phyloP scores from a whole-genome alignment of 1,140 invertebrate species.

The Mactra quadrangularis region DNA sequence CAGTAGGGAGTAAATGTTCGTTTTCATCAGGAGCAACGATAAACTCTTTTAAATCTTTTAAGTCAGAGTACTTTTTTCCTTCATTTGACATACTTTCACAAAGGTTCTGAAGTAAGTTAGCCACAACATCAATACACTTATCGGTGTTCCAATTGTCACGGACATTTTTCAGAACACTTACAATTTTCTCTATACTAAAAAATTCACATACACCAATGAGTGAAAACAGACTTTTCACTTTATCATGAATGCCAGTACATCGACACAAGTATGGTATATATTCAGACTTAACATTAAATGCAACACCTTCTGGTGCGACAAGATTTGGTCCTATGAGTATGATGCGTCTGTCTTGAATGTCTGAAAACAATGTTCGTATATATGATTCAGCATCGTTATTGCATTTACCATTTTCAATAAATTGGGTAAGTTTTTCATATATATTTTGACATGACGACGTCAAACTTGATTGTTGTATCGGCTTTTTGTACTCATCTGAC shows the following conservation, averaged over 20 bases:
- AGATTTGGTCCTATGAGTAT: slow-evolving; percentile 23
- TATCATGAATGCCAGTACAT: not conserved
- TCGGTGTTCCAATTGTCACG: not conserved
- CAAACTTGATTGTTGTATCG: not conserved
- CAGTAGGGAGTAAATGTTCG: slow-evolving; percentile 29
- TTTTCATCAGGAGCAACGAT: slow-evolving; percentile 58
- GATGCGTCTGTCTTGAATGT: not conserved
- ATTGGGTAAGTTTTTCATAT: too few species aligned
- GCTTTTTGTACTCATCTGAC: not conserved
- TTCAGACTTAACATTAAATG: slow-evolving; percentile 14
- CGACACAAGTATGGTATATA: slow-evolving; percentile 34
- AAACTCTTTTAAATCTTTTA: not conserved
- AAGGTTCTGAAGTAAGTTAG: slow-evolving; percentile 4
- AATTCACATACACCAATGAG: slow-evolving; percentile 28
- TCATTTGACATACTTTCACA: slow-evolving; percentile 10
- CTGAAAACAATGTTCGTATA: not conserved
- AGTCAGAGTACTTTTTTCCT: slow-evolving; percentile 7
- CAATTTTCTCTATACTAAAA: slow-evolving; percentile 30
- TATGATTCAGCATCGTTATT: not conserved
- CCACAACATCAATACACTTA: slow-evolving; percentile 6
- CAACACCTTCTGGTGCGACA: slow-evolving; percentile 5
- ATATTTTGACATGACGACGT: too few species aligned
- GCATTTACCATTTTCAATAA: not conserved
- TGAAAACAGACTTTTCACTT: slow-evolving; percentile 4
- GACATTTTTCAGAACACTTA: slow-evolving; percentile 12